A percentile compares a stretch with the other conserved stretches of the same genome.
Conservation (phyloP, 2,797 vertebrate species). For the Cheirogaleus major region DNA sequence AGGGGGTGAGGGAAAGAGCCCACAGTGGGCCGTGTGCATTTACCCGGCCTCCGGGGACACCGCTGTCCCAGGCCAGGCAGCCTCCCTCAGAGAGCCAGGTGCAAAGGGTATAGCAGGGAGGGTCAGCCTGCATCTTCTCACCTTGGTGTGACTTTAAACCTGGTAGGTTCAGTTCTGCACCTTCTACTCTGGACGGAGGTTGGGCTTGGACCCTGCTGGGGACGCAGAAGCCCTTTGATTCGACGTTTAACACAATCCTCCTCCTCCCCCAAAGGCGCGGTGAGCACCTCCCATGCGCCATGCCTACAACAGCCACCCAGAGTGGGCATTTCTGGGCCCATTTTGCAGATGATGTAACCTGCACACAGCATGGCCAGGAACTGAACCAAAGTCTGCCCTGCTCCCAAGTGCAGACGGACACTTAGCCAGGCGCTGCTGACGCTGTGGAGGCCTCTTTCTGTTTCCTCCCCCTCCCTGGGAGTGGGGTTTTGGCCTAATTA, state of each 20-base stretch:
- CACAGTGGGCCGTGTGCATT: not conserved
- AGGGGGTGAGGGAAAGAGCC: not conserved
- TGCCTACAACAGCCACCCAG: fast-evolving
- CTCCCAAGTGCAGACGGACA: not conserved
- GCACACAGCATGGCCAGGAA: fast-evolving
- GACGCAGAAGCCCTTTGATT: not conserved
- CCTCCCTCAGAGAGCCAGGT: not conserved
- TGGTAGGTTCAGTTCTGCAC: not conserved
- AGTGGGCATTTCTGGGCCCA: fast-evolving
- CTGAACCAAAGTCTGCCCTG: fast-evolving
- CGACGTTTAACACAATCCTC: not conserved
- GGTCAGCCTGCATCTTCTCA: not conserved
- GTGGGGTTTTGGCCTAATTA: not conserved
- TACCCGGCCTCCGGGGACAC: not conserved
- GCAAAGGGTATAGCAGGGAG: fast-evolving
- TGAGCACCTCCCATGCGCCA: too few relatives aligned
- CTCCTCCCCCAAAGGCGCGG: fast-evolving
- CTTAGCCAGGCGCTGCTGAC: not conserved
- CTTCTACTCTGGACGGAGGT: not conserved
- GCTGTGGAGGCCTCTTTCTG: not conserved
- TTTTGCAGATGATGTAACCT: too few relatives aligned
- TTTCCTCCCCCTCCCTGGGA: not conserved
- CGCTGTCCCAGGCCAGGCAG: not conserved
- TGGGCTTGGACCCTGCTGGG: not conserved
- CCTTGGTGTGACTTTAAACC: not conserved